These are phyloP conservation scores for Halichondria panicea DNA, from an alignment of 37 sponge, comb jelly and placozoan genomes.

Conservation along the genomic window DNA sequence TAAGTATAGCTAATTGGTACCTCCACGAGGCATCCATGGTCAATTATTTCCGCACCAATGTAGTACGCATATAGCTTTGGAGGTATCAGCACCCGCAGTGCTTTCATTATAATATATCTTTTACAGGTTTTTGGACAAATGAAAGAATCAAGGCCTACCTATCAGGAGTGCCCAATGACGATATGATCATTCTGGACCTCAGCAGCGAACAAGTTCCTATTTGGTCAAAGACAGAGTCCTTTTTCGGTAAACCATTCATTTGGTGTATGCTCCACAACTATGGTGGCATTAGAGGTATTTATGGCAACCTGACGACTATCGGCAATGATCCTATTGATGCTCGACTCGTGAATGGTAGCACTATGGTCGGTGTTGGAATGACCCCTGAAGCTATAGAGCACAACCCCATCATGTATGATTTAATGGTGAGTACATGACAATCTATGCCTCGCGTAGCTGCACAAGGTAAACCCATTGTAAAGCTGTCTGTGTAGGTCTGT, in stretches of 20 bases:
- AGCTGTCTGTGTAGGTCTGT: no score
- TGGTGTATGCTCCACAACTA: slow-evolving; percentile 75
- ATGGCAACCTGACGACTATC: slow-evolving; percentile 60
- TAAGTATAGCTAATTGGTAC: no score
- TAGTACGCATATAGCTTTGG: no score
- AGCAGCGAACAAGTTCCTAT: slow-evolving; percentile 40
- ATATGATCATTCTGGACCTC: slow-evolving; percentile 69
- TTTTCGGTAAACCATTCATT: slow-evolving; percentile 68
- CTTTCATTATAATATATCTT: no score
- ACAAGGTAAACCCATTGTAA: no score
- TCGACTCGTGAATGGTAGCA: slow-evolving; percentile 17
- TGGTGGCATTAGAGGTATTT: slow-evolving; percentile 61
- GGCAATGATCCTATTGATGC: slow-evolving; percentile 48
- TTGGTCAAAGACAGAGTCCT: slow-evolving; percentile 40
- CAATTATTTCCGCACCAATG: no score
- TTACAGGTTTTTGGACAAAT: slow-evolving; percentile 53
- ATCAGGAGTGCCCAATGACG: slow-evolving; percentile 51
- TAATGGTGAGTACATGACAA: slow-evolving; percentile 66
- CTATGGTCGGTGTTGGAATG: slow-evolving; percentile 73
- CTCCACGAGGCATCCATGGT: no score
- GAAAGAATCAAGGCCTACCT: slow-evolving; percentile 46
- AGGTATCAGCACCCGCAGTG: no score
- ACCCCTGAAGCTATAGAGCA: slow-evolving; percentile 78
- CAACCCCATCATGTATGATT: slow-evolving; percentile 72
- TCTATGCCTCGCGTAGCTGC: no score